Evolutionary conservation across 2,113 vertebrate species (phyloP), one percentile per base, ranked within the genome.

Genomic region (Thinocorus orbignyianus): DNA sequence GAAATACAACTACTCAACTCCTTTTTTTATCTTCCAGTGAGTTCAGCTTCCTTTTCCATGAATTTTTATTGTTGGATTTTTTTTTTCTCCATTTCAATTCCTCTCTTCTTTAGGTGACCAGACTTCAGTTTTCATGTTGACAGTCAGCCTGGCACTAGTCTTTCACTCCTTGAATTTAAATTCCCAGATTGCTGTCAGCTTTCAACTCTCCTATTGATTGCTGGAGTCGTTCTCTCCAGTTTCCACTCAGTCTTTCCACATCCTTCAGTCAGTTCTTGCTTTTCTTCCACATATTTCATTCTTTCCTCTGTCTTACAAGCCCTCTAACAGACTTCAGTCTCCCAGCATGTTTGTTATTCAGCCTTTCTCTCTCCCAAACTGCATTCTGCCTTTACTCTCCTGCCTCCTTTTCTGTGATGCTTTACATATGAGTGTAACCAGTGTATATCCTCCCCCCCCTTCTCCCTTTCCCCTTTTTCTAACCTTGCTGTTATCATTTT

Each of bases 121-220:
- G 46, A 93, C 10, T 69, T 85, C 70, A 88, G 25, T 80, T 82
- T 94, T 69, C 37, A 9, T 49, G 30, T 33, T 77, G 58, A 83
- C 71, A 81, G 12, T 57, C 71, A 80, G 23, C 11, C 31, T 81
- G 30, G 14, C 31, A 88, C 28, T 49, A 66, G 22, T 62, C 14
- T 93, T 89, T 93, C 58, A 62, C 9, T 51, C 39, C 37, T 71
- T 78, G 77, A 86, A 93, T 84, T 83, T 81, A 70, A 92, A 95
- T 91, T 88, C 72, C 48, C 91, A 25, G n/a, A 62, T n/a, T 77
- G 9, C 51, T 86, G 76, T 64, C 64, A 86, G 68, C 41, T 93
- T 92, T 88, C 46, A 78, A 3, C 25, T 83, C 64, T 78, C 30
- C 20, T 80, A 35, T 54, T 90, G 71, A 48, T 90, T 83, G 7